Evolutionary conservation across 2,113 vertebrate species (phyloP), one percentile per base, ranked within the genome.

Genomic region (Aphyosemion australe): DNA sequence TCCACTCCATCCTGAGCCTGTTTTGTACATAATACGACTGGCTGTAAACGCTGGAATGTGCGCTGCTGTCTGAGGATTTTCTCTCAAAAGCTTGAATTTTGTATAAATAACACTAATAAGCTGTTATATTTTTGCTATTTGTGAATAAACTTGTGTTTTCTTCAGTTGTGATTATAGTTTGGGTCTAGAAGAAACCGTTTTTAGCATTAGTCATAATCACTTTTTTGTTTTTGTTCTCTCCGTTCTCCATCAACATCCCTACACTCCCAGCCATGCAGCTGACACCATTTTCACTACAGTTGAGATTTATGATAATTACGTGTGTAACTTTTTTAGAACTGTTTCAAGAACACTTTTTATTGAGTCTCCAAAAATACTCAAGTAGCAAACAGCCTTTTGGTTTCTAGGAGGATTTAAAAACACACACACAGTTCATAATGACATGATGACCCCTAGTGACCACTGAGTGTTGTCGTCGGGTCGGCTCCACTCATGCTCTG

Each of bases 111-210:
- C 76, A 75, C 51, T 32, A 67, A 79, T 21, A 81, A 26, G 26
- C n/a, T n/a, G n/a, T n/a, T n/a, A 26, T 26, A 53, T 41, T 80
- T 82, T 50, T 61, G 56, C 49, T 69, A n/a, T 58, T 62, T 66
- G 49, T 75, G 6, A 86, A 87, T 89, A 84, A 87, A 87, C 73
- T 34, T 31, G 32, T 37, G 20, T 84, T 87, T 66, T 69, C 9
- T n/a, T 59, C n/a, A 39, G 15, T 41, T 13, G 20, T 11, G 18
- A 85, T 86, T 85, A 88, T 86, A 78, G 31, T 85, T 56, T 34
- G 41, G 26, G 4, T 21, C 11, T 12, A 42, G 12, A 39, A 39
- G n/a, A 12, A 39, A 39, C 2, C 2, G 41, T 42, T 42, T 42
- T 13, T 42, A 42, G 41, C 1, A 42, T 42, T 1, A 42, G 41